Base-by-base conservation (phyloP, 2,113 vertebrate species). In the Nettapus auritus region DNA sequence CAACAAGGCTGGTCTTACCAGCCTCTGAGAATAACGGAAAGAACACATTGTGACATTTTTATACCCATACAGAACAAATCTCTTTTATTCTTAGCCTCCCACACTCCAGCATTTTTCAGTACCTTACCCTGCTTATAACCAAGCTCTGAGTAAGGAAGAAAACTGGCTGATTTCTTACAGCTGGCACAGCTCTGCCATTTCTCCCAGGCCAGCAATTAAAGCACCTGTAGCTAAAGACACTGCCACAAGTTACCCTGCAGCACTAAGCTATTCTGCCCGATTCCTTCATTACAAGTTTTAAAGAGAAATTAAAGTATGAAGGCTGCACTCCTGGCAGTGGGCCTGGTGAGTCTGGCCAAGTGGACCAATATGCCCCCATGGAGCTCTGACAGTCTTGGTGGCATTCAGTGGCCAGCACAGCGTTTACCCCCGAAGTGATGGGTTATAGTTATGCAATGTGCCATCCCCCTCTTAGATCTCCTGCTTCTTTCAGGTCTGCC, bases 321-420 rank as follows among this genome's bases (percentile, higher is more conserved):
- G 13, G 8, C 46, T 57, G 13, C 4, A 4, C 4, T 68, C 13
- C 38, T 59, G 20, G n/a, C 29, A 46, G 31, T 6, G 40, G 4
- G 13, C 64, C 38, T 2, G 1, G 9, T n/a, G 28, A 75, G 19
- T 64, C 74, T 60, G 48, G 42, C 33, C 31, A 50, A 82, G 17
- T 3, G 18, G 55, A 56, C 8, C 33, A 3, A 7, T 5, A 18
- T 0, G 8, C 57, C 38, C 0, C 0, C 9, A 4, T 31, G 48
- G 53, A 79, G 23, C 3, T 75, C 26, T 77, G 31, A 38, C 70
- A 25, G 29, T 81, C 15, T 66, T 33, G 22, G 22, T 53, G 22
- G 46, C 29, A 11, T 57, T 15, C 40, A 59, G 40, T 56, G 63
- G 42, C 46, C 64, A 79, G 71, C 38, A 48, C 11, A 33, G n/a